Evolutionary conservation across 2,888 invertebrate species (phyloP), one percentile per base, ranked within the genome.

Genomic region (Labia minor): DNA sequence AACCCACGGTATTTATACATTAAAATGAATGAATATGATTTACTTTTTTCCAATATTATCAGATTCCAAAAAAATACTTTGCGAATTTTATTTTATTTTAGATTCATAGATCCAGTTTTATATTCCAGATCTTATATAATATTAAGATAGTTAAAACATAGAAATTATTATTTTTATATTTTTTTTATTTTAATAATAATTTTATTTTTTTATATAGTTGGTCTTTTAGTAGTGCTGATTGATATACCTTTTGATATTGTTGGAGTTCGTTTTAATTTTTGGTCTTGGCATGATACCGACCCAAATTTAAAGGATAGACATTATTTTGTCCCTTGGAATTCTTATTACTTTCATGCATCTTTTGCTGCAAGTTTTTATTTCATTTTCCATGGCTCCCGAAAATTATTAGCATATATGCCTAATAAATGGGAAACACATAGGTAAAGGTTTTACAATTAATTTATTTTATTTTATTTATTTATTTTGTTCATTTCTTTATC

Each of bases 261-360:
- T 68, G 85, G 87, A 0, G 85, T 90, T 11, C 89, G 89, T 75
- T 86, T 87, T 74, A 78, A 90, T 16, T 90, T 90, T 78, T 91
- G 90, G 90, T 87, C 88, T 1, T 92, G 91, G 91, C 90, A 91
- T 72, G 86, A 86, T 73, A 87, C 87, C 0, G 86, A 87, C 75
- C 85, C 86, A 2, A 86, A 86, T 72, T 81, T 87, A 37, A 78
- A 73, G 69, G 82, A 82, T 72, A 76, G 82, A 19, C 76, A 79
- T 72, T 82, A 82, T 74, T 81, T 80, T 79, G 82, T 91, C 19
- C 91, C 91, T 0, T 90, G 88, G 87, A 90, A 87, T 74, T 89
- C 89, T 0, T 91, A 89, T 77, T 90, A 89, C 74, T 91, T 91
- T 80, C 90, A 91, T 75, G 82, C 87, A 0, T 79, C 87, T 0